phyloP scores from a whole-genome alignment of 1,140 invertebrate species.

The Helicoverpa zea region DNA sequence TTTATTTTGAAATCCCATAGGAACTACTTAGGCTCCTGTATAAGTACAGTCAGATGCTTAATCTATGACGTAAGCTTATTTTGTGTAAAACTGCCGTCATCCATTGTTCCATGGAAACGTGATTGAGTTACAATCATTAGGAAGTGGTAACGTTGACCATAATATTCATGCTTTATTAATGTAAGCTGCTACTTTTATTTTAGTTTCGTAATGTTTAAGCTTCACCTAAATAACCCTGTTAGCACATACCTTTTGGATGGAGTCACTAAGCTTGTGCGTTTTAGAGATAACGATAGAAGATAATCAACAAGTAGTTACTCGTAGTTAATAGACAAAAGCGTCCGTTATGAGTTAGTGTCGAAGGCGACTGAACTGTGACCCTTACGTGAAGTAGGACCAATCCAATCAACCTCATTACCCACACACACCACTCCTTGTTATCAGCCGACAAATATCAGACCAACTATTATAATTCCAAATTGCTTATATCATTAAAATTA shows the following conservation, averaged over 20 bases:
- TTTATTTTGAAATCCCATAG: background rate
- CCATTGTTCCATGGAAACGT: conserved; percentile 37
- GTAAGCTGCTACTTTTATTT: background rate
- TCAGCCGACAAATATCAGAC: conserved; percentile 27
- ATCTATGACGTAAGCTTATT: conserved; percentile 40
- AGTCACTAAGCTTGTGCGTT: conserved; percentile 37
- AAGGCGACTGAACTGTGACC: conserved; percentile 52
- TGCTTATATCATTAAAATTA: background rate
- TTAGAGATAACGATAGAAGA: conserved; percentile 21
- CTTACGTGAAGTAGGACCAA: conserved; percentile 45
- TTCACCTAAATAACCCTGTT: conserved; percentile 12
- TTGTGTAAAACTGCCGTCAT: conserved; percentile 28
- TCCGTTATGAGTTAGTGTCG: conserved; percentile 39
- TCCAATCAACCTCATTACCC: conserved; percentile 56
- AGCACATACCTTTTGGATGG: conserved; percentile 40
- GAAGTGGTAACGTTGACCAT: conserved; percentile 39
- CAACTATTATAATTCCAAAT: background rate
- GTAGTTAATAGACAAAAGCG: conserved; percentile 34
- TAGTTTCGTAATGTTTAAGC: conserved; percentile 8
- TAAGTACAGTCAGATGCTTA: conserved; percentile 29
- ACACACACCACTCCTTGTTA: conserved; percentile 44
- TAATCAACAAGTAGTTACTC: conserved; percentile 25
- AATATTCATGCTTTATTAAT: conserved; percentile 15
- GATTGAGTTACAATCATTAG: conserved; percentile 43
- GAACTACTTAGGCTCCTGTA: conserved; percentile 5